Base-by-base conservation (phyloP, 2,888 invertebrate species). In the Drosophila neonasuta region DNA sequence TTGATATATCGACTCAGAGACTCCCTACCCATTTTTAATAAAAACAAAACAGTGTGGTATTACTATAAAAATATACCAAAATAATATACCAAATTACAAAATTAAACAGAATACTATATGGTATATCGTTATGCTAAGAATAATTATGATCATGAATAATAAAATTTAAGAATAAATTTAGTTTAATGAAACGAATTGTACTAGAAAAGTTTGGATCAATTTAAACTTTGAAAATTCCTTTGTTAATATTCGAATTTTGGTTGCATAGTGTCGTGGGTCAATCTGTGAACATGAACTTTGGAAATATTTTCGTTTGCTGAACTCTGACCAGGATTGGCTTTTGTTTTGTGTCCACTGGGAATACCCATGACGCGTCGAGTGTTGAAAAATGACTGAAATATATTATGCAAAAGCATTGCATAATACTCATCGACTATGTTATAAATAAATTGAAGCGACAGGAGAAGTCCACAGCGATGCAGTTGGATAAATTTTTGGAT, bases 271-370 rank as follows among this genome's bases (percentile, higher is more conserved):
- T 59, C 11, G 8, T 49, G 8, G 11, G 13, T 3, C 36, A 20
- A 34, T 4, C 39, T 36, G 41, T 10, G 3, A 11, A 10, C n/a
- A 20, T 20, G 2, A 51, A n/a, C 5, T 45, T 1, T 36, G 39
- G 11, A 45, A 49, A 68, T 54, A 51, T 8, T 42, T 42, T 57
- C 46, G 42, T 42, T 60, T 71, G 13, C 15, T 6, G 30, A 59
- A 39, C 42, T 55, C 55, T 62, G 34, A 9, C 8, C 24, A n/a
- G 39, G 17, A 57, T 59, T 79, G 59, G 59, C 52, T 54, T 52
- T 68, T 65, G 75, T 69, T 61, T 58, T 50, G 55, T 8, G 13
- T 39, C 57, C 63, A 20, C 58, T 59, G 74, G 74, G 63, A 34
- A 60, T 59, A 59, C 50, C 34, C 20, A 30, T 44, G 61, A 54